These are phyloP conservation scores for Erythrolamprus reginae DNA, from an alignment of 2,113 vertebrate species.

Conservation along the genomic window DNA sequence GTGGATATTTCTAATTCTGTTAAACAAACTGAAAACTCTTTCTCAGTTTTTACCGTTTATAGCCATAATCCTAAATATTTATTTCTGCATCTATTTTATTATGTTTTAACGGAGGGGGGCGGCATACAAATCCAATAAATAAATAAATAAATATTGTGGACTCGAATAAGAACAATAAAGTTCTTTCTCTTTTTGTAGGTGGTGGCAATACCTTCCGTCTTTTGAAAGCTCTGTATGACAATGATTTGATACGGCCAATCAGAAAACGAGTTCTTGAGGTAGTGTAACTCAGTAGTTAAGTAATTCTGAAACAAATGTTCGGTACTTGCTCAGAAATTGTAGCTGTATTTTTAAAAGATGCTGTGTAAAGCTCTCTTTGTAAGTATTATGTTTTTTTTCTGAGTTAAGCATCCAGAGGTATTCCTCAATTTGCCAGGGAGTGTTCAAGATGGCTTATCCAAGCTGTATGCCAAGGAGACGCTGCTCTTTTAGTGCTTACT, in stretches of 20 bases:
- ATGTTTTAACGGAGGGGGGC: too few species aligned
- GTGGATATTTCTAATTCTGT: too few species aligned
- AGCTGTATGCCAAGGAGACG: not conserved
- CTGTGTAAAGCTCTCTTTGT: not conserved
- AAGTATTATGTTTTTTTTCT: not conserved
- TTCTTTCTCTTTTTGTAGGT: constrained; percentile 61
- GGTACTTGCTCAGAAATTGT: not conserved
- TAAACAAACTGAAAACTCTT: too few species aligned
- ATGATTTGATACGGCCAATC: constrained; percentile 76
- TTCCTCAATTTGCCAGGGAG: not conserved
- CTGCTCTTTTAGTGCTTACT: not conserved
- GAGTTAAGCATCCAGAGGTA: not conserved
- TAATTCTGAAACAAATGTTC: not conserved
- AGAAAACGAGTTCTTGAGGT: constrained; percentile 80
- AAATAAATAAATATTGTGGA: too few species aligned
- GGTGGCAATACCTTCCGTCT: constrained; percentile 90
- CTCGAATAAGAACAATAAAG: constrained; percentile 16
- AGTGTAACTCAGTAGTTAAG: constrained; percentile 4
- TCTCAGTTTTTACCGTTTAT: too few species aligned
- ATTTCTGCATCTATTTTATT: too few species aligned
- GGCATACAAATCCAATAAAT: too few species aligned
- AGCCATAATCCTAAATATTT: too few species aligned
- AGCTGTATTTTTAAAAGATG: not conserved
- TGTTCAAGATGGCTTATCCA: not conserved
- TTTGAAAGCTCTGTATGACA: constrained; percentile 83